These are phyloP conservation scores for Simalia tracyae DNA, from an alignment of 2,797 vertebrate genomes.

Conservation along the genomic window DNA sequence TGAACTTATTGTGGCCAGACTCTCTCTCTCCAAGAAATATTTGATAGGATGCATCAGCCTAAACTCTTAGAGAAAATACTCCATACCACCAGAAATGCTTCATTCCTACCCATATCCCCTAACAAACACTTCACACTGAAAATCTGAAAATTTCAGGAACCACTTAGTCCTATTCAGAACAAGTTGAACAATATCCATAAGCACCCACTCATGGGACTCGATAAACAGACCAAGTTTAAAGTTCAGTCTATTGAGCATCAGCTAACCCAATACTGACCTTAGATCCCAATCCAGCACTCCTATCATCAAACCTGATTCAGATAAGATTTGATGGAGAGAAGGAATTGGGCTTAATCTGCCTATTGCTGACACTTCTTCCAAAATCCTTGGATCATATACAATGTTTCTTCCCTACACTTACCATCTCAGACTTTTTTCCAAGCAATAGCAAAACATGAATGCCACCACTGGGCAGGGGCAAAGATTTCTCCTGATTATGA, in stretches of 20 bases:
- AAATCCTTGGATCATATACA: not conserved
- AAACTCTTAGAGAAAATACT: not conserved
- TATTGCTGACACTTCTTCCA: not conserved
- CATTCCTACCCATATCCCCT: not conserved
- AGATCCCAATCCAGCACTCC: not conserved
- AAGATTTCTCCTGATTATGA: not conserved
- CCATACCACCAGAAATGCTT: not conserved
- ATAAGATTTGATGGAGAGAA: too few relatives aligned
- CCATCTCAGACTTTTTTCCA: not conserved
- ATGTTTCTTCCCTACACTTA: not conserved
- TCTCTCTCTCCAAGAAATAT: not conserved
- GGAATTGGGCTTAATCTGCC: not conserved
- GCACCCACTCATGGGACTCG: not conserved
- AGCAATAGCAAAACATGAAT: not conserved
- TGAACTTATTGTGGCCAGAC: not conserved
- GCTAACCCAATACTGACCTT: not conserved
- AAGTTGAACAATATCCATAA: not conserved
- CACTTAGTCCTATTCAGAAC: not conserved
- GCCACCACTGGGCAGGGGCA: not conserved
- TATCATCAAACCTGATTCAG: not conserved
- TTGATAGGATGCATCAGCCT: not conserved
- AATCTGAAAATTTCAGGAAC: not conserved
- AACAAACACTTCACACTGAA: not conserved
- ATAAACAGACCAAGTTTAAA: not conserved
- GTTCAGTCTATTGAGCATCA: not conserved